Base-by-base conservation (phyloP, 2,888 invertebrate species). In the Cephus runcator region DNA sequence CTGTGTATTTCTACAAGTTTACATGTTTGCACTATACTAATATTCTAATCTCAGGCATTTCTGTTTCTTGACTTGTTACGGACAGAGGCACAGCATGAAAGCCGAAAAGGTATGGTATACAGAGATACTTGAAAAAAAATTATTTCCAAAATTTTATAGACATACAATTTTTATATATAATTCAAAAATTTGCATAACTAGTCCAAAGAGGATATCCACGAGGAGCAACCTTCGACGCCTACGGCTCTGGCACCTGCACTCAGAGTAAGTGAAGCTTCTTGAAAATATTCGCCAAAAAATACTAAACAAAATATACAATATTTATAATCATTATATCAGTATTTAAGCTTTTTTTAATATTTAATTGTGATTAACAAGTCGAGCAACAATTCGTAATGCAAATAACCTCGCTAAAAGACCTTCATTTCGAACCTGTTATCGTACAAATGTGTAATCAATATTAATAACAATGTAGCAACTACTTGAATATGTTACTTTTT, bases 141-240 rank as follows among this genome's bases (percentile, higher is more conserved):
- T 56, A 23, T 23, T 56, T 15, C 0, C 9, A 56, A 23, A 56
- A 56, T 56, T 56, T 0, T 23, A 56, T 23, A 23, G 2, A 9
- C 6, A 4, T 56, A 23, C 23, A 23, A 9, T 9, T 23, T 23
- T 56, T 9, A 15, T 23, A 56, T 40, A 40, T 40, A 15, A 9
- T 23, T 23, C 35, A 23, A 23, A 56, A 23, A 23, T 30, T 31
- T 11, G 11, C 31, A 15, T 9, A 33, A 33, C 1, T 83, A 91
- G 90, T 87, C 90, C 12, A 89, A 82, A 82, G 88, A 87, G 33
- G 87, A 89, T 71, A 87, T 88, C 79, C 88, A 88, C 82, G 90
- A 91, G 71, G 75, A 78, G 76, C 88, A 88, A 77, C 85, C 86
- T 56, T 80, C 89, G 3, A 89, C 90, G 68, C 90, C 90, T 12